phyloP scores from a whole-genome alignment of 2,797 vertebrate species.

The Esox lucius region DNA sequence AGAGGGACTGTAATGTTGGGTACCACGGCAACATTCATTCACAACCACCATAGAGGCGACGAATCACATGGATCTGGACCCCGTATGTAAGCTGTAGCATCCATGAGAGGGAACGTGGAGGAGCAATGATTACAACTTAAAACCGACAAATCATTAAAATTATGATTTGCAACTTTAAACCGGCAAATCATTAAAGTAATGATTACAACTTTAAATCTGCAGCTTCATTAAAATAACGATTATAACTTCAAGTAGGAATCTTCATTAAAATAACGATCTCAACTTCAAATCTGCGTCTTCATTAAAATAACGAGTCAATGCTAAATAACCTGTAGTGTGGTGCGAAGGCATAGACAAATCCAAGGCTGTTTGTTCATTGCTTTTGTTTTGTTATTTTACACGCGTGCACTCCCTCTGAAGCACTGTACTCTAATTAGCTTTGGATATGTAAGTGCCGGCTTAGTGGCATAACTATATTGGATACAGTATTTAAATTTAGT shows the following conservation, averaged over 20 bases:
- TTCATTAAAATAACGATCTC: neutral
- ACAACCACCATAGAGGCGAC: neutral
- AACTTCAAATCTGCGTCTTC: neutral
- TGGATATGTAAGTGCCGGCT: neutral
- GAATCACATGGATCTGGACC: no score
- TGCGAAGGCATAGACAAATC: neutral
- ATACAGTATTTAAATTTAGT: neutral
- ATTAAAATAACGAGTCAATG: neutral
- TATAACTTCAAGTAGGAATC: no score
- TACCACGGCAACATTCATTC: neutral
- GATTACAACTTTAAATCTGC: neutral
- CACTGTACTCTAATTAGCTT: neutral
- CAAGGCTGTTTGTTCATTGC: neutral
- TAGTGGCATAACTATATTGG: neutral
- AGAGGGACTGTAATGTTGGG: neutral
- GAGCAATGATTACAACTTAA: no score
- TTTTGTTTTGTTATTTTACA: neutral
- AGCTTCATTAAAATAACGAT: neutral
- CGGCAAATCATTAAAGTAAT: neutral
- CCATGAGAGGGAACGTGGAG: no score
- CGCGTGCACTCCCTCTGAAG: neutral
- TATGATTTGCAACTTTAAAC: no score
- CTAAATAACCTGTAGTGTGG: neutral
- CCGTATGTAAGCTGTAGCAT: no score
- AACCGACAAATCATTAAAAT: no score